Evolutionary conservation across 2,113 vertebrate genomes (phyloP).

Genomic region (Scolopax mira): DNA sequence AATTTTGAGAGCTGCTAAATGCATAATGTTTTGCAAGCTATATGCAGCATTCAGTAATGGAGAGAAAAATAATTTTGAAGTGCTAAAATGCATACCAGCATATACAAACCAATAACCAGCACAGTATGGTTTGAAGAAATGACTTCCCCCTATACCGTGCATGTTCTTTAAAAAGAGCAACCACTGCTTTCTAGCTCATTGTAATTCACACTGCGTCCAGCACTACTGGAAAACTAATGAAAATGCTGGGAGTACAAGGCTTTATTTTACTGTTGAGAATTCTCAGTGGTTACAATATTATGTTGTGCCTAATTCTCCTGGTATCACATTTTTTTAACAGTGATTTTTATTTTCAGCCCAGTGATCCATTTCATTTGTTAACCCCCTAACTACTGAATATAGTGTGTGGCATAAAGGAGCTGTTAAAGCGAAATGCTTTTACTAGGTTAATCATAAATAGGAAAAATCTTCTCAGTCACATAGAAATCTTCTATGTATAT

Average conservation of each 20-base stretch:
- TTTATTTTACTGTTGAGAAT: slow-evolving; percentile 83
- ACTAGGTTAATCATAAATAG: slow-evolving; percentile 28
- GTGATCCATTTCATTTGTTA: slow-evolving; percentile 72
- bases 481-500: background rate
- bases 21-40: slow-evolving; percentile 8
- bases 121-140: slow-evolving; percentile 39
- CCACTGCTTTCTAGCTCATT: slow-evolving; percentile 73
- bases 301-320: slow-evolving; percentile 76
- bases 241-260: slow-evolving; percentile 73
- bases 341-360: slow-evolving; percentile 77
- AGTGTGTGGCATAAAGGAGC: slow-evolving; percentile 4
- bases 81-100: slow-evolving; percentile 21
- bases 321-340: slow-evolving; percentile 57
- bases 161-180: slow-evolving; percentile 63
- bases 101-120: slow-evolving; percentile 43
- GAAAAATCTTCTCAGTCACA: background rate
- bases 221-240: slow-evolving; percentile 81
- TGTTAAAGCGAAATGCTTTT: slow-evolving; percentile 10
- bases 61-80: slow-evolving; percentile 25
- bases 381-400: slow-evolving; percentile 53
- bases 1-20: background rate
- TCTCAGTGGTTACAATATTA: slow-evolving; percentile 73
- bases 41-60: background rate
- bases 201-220: slow-evolving; percentile 76
- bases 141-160: background rate